Conservation (phyloP, 2,797 vertebrate species). For the Dicrostonyx torquatus region DNA sequence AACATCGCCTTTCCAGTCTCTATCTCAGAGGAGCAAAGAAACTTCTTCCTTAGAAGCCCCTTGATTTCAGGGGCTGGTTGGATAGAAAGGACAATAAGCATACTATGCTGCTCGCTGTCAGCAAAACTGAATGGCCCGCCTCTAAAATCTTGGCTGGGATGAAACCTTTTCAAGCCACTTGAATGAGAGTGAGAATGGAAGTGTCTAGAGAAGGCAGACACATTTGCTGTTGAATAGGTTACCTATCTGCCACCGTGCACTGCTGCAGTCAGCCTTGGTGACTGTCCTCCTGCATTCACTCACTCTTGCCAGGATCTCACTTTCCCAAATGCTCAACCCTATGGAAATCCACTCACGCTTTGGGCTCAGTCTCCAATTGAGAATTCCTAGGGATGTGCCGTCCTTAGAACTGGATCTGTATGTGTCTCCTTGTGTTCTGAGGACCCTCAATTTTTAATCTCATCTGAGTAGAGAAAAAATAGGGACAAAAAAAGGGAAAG, state of each 20-base stretch:
- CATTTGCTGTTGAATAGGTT: not conserved
- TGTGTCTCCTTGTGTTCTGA: not conserved
- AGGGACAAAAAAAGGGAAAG: not conserved
- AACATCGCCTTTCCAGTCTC: not conserved
- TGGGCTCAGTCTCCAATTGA: not conserved
- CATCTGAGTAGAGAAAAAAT: not conserved
- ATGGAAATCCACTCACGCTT: not conserved
- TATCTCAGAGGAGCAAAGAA: constrained; percentile 20
- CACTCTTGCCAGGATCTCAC: not conserved
- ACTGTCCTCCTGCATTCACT: not conserved
- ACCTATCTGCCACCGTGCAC: not conserved
- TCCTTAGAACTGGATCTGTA: not conserved
- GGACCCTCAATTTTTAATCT: not conserved
- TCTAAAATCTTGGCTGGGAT: not conserved
- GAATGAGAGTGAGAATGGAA: not conserved
- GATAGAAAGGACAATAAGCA: not conserved
- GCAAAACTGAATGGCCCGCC: not conserved
- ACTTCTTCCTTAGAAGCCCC: constrained; percentile 23
- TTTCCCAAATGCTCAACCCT: not conserved
- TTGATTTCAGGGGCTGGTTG: not conserved
- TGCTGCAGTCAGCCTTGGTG: not conserved
- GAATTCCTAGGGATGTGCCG: not conserved
- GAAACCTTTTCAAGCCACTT: not conserved
- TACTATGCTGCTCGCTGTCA: not conserved
- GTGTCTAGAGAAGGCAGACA: not conserved